These are phyloP conservation scores for Pluvianellus socialis DNA, from an alignment of 2,113 vertebrate genomes.

Conservation along the genomic window DNA sequence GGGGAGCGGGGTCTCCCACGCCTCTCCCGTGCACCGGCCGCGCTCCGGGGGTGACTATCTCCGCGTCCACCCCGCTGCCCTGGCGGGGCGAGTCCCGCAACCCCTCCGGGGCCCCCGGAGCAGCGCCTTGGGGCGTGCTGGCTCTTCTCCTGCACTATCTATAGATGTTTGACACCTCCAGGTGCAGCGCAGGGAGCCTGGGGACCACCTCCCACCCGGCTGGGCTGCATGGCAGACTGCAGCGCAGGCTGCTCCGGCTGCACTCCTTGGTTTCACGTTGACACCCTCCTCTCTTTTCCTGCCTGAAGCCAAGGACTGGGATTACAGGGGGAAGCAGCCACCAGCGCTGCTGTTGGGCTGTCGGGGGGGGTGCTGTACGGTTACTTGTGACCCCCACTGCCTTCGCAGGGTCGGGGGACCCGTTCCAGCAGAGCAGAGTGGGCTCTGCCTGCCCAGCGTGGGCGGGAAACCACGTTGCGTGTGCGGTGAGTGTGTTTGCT, in stretches of 20 bases:
- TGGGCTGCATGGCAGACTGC: neutral
- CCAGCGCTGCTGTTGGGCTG: neutral
- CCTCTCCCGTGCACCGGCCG: rapidly evolving
- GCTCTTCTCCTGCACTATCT: neutral
- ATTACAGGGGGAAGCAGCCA: rapidly evolving
- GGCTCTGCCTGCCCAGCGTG: rapidly evolving
- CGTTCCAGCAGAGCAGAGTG: rapidly evolving
- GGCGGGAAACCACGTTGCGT: rapidly evolving
- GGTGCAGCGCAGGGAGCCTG: neutral
- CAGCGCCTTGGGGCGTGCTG: neutral
- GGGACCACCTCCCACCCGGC: neutral
- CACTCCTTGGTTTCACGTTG: slow-evolving; percentile 53
- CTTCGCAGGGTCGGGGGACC: rapidly evolving
- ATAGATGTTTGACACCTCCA: slow-evolving; percentile 37
- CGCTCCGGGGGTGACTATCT: rapidly evolving
- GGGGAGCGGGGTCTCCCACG: neutral
- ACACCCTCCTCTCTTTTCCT: slow-evolving; percentile 58
- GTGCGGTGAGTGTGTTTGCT: neutral
- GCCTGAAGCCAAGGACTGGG: neutral
- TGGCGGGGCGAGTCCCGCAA: neutral
- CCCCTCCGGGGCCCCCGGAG: neutral
- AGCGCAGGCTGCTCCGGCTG: neutral
- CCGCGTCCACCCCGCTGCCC: neutral
- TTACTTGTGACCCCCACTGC: rapidly evolving
- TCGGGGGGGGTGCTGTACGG: rapidly evolving